Evolutionary conservation across 2,113 vertebrate genomes (phyloP).

Genomic region (Caracal caracal): DNA sequence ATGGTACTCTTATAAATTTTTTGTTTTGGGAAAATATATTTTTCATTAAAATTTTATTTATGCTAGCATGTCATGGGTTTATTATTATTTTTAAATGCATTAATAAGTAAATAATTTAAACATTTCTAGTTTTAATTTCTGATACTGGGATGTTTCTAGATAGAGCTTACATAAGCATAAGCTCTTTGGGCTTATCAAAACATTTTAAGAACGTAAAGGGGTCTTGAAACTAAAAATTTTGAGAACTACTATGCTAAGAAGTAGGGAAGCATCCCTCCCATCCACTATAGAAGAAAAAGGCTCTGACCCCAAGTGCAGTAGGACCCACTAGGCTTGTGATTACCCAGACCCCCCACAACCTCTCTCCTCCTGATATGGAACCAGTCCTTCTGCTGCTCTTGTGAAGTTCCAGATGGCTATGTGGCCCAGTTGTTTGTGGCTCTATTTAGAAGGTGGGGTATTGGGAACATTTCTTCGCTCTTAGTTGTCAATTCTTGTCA

Average conservation of each 20-base stretch:
- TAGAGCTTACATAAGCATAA: not conserved
- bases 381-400: not conserved
- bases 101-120: not conserved
- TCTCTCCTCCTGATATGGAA: not conserved
- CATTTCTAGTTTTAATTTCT: not conserved
- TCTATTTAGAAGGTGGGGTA: not conserved
- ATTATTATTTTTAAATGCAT: not conserved
- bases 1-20: not conserved
- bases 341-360: not conserved
- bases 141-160: not conserved
- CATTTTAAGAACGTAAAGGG: not conserved
- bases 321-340: not conserved
- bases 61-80: not conserved
- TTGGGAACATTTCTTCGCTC: not conserved
- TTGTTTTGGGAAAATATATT: conserved; percentile 35
- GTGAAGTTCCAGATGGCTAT: not conserved
- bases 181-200: not conserved
- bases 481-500: not conserved
- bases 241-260: not conserved
- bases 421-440: not conserved
- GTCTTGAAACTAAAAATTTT: not conserved
- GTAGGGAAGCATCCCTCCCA: not conserved
- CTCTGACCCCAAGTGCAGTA: not conserved
- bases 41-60: conserved; percentile 30
- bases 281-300: not conserved